These are phyloP conservation scores for Phorcus lineatus DNA, from an alignment of 2,888 invertebrate genomes.

Conservation along the genomic window DNA sequence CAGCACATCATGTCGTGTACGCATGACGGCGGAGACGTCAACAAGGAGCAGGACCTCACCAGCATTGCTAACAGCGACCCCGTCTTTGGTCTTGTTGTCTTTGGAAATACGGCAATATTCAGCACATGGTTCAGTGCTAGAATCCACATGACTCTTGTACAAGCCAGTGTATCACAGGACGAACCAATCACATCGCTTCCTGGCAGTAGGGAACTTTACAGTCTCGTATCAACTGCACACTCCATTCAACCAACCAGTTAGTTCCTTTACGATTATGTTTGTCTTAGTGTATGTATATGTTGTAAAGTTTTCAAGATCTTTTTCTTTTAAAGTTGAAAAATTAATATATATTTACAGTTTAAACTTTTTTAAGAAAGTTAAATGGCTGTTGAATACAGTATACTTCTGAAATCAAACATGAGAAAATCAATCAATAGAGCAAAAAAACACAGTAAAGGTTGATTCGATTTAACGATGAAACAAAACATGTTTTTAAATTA, in stretches of 20 bases:
- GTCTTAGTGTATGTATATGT: no score
- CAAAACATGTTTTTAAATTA: no score
- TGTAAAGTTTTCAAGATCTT: no score
- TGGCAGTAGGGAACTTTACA: slow-evolving; percentile 58
- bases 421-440: no score
- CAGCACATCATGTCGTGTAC: slow-evolving; percentile 61
- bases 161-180: slow-evolving; percentile 47
- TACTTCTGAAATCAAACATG: no score
- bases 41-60: slow-evolving; percentile 50
- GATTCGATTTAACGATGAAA: no score
- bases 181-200: slow-evolving; percentile 46
- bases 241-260: slow-evolving; percentile 59
- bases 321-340: no score
- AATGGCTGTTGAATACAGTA: background rate
- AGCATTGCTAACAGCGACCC: slow-evolving; percentile 49
- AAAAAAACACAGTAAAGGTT: no score
- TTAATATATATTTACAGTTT: no score
- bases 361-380: no score
- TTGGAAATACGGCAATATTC: slow-evolving; percentile 64
- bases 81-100: slow-evolving; percentile 63
- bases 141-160: slow-evolving; percentile 53
- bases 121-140: slow-evolving; percentile 60
- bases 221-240: slow-evolving; percentile 55
- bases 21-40: slow-evolving; percentile 54
- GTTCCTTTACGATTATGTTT: slow-evolving; percentile 15